Evolutionary conservation across 1,140 invertebrate genomes (phyloP), one percentile per base, ranked within the genome.

Genomic region (Trichogramma pretiosum): DNA sequence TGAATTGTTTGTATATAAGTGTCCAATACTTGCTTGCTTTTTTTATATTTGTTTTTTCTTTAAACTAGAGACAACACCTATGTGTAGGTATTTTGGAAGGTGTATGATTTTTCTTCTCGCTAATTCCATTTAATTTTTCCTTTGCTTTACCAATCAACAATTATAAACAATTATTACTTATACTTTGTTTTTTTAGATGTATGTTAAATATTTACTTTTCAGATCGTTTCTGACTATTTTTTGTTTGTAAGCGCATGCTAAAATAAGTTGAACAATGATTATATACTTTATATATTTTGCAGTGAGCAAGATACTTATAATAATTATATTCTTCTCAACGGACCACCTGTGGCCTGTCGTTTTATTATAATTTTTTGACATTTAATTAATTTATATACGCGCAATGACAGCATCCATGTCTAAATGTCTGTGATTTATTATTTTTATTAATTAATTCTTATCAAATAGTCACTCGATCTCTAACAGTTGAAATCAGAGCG

Each of bases 41-140:
- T 46, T 32, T 18, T 18, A 13, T 23, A 17, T 9, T 35, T 30
- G 32, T 49, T 49, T 45, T 49, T 52, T 56, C 51, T 59, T 50
- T 51, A 59, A 60, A 55, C 50, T 59, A 58, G 54, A 62, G 56
- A 60, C 48, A 58, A 60, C 53, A 54, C 41, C 50, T 56, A 53
- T 43, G 48, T 47, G 28, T 44, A 50, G 50, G 22, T 57, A 56
- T 60, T 44, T 14, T 52, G 55, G 51, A 60, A 56, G 47, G 56
- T 60, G 54, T 47, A 10, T 59, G 14, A 51, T 51, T 19, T 30
- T 32, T 38, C 19, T 46, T 23, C 34, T 37, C 46, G 42, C 38
- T 39, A 14, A 40, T 30, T 45, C 38, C 32, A 49, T 35, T 55
- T 54, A 41, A 37, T 14, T 39, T 35, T 48, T 28, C 43, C 32